Percentiles rank a stretch among this genome's conserved stretches.
phyloP scores from a whole-genome alignment of 2,113 vertebrate species.

The Cynocephalus volans region DNA sequence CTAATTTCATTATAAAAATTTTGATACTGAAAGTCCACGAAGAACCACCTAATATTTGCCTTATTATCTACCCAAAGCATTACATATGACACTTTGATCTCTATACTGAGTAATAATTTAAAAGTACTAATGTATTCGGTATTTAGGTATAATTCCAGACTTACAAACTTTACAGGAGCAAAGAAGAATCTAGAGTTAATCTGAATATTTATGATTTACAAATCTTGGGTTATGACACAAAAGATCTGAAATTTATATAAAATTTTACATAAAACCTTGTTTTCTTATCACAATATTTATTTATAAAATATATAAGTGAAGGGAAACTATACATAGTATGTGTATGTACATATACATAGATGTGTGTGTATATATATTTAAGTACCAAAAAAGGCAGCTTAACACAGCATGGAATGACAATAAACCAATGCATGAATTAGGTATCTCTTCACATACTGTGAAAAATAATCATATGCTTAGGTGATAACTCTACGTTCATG shows the following conservation, averaged over 20 bases:
- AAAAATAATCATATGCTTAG: constrained; percentile 53
- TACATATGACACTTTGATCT: constrained; percentile 46
- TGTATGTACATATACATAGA: constrained; percentile 16
- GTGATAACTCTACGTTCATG: constrained; percentile 8
- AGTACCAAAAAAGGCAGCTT: constrained; percentile 55
- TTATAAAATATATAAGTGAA: constrained; percentile 54
- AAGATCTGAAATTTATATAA: constrained; percentile 40
- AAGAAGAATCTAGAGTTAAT: constrained; percentile 7
- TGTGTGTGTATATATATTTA: constrained; percentile 40
- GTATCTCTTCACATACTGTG: constrained; percentile 60
- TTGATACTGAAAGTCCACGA: constrained; percentile 5
- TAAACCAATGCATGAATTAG: constrained; percentile 45
- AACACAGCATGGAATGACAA: constrained; percentile 54
- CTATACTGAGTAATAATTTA: constrained; percentile 46
- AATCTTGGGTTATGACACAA: constrained; percentile 39
- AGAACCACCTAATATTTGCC: constrained; percentile 25
- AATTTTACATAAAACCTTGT: constrained; percentile 28
- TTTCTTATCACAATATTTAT: constrained; percentile 53
- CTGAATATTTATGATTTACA: constrained; percentile 4
- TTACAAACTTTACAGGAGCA: constrained; percentile 43
- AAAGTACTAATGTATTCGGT: background rate
- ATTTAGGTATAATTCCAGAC: constrained; percentile 37
- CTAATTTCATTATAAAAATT: constrained; percentile 58
- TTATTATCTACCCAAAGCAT: constrained; percentile 16
- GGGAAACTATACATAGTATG: background rate